A percentile compares a stretch with the other conserved stretches of the same genome.
Conservation (phyloP, 2,888 invertebrate genomes). For the Protophormia terraenovae region DNA sequence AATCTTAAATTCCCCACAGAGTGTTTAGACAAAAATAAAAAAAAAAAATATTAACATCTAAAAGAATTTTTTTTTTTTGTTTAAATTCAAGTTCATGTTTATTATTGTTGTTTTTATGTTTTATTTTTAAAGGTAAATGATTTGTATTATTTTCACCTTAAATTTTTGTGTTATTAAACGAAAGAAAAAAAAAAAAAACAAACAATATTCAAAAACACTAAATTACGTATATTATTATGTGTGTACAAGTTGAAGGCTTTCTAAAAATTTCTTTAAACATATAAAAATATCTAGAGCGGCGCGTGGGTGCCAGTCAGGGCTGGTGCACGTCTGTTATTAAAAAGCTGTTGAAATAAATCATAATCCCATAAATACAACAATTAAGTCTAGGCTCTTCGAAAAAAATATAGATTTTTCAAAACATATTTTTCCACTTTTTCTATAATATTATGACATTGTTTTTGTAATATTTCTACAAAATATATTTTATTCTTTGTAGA, state of each 20-base stretch:
- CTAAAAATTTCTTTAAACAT: not conserved
- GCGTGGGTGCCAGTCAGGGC: constrained; percentile 37
- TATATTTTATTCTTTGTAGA: too few species aligned
- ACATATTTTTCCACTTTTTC: not conserved
- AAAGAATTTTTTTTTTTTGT: not conserved
- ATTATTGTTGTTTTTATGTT: not conserved
- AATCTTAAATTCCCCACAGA: not conserved
- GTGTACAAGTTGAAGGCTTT: constrained; percentile 50
- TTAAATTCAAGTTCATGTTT: constrained; percentile 61
- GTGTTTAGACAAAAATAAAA: not conserved
- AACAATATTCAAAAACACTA: not conserved
- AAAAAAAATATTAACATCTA: not conserved
- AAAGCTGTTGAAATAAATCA: not conserved
- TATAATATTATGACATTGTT: not conserved
- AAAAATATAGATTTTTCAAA: not conserved
- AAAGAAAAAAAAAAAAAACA: not conserved
- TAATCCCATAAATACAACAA: not conserved
- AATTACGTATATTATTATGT: not conserved
- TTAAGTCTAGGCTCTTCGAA: not conserved
- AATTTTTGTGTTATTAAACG: constrained; percentile 1
- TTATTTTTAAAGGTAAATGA: constrained; percentile 7
- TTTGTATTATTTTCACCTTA: constrained; percentile 34
- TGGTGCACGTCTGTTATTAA: not conserved
- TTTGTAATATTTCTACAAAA: too few species aligned
- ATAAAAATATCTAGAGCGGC: not conserved